Evolutionary conservation across 2,113 vertebrate genomes (phyloP).

Genomic region (Meles meles): DNA sequence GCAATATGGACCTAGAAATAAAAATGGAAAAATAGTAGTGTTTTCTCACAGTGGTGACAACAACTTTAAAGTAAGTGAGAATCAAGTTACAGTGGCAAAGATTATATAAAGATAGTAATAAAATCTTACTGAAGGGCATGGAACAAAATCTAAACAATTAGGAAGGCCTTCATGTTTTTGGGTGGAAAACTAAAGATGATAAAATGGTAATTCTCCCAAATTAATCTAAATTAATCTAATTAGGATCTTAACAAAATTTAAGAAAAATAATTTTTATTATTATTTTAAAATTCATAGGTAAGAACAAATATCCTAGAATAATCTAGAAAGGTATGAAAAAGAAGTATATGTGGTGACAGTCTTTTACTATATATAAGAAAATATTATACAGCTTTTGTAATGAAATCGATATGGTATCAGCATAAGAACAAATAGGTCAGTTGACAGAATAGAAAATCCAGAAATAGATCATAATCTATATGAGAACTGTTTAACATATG

Average conservation of each 20-base stretch:
- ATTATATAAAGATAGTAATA: neutral
- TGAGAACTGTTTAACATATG: neutral
- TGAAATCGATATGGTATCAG: neutral
- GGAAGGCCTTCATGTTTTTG: neutral
- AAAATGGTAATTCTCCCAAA: neutral
- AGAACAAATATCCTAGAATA: conserved; percentile 22
- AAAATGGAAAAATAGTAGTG: conserved; percentile 10
- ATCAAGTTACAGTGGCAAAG: conserved; percentile 11
- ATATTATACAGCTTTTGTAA: neutral
- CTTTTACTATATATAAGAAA: neutral
- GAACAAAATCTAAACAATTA: neutral
- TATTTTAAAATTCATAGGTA: neutral
- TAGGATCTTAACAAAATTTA: neutral
- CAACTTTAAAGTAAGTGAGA: neutral
- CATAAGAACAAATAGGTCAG: neutral
- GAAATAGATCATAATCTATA: neutral
- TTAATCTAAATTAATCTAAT: neutral
- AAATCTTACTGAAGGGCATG: neutral
- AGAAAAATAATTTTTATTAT: neutral
- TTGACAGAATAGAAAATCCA: neutral
- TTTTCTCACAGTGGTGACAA: neutral
- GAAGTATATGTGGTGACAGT: neutral
- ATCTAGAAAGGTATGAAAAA: neutral
- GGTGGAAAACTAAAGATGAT: neutral
- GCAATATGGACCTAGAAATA: neutral